Evolutionary conservation across 2,113 vertebrate species (phyloP), one percentile per base, ranked within the genome.

Genomic region (Raja brachyura): DNA sequence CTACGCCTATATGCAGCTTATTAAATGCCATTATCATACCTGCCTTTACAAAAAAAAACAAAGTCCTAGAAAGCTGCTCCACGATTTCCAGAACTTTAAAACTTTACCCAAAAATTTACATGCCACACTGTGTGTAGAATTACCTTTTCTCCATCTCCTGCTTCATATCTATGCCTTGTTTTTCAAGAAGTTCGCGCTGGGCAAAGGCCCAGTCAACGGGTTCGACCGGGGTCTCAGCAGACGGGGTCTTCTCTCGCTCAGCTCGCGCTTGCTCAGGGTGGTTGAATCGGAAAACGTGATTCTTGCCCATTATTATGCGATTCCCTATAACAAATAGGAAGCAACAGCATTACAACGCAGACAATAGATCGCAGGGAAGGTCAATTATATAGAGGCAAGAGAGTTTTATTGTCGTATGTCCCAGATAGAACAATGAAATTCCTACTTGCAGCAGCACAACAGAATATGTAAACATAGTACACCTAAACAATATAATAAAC

Each of bases 141-240:
- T 93, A 99, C 99, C 98, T 97, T 96, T 99, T 99, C 95, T 99
- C 99, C 99, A 99, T 99, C 95, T 99, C 99, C 93, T 99, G 99
- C 93, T 99, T 99, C 99, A 99, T 99, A 96, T 99, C 99, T 54
- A 99, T 99, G 90, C 99, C 99, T 93, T 99, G 99, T 93, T 99
- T 99, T 95, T 99, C 99, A 93, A 99, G 95, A 90, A 99, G 97
- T 94, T 99, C 99, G 74, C 99, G 96, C 96, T 99, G 99, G 93
- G 99, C 99, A 95, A 99, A 99, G 0, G 98, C 99, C 99, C 99
- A 99, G 95, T 99, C 99, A 73, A 99, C 99, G 0, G 99, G 99
- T 95, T 99, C 99, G 0, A 98, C 98, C 0, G 99, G 99, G n/a
- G 98, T 99, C 95, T 99, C 99, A 0, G 98, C 98, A 0, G 99